Conservation (phyloP, 1,140 invertebrate species). For the Musca domestica region DNA sequence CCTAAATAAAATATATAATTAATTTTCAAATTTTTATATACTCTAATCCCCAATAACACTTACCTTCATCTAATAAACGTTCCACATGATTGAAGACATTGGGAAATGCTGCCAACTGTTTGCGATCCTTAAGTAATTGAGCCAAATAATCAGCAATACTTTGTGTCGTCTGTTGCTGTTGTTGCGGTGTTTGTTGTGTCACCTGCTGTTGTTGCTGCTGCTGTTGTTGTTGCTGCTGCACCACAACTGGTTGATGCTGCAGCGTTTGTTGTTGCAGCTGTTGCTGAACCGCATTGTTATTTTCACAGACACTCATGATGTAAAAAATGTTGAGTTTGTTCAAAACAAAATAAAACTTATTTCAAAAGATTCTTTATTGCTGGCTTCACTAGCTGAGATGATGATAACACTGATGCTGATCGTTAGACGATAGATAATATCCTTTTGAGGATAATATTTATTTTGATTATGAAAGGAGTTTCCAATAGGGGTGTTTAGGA, state of each 20-base stretch:
- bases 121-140: constrained; percentile 99
- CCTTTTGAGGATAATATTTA: too few species aligned
- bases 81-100: constrained; percentile 99
- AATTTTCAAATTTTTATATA: too few species aligned
- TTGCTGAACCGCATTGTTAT: constrained; percentile 56
- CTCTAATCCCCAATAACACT: too few species aligned
- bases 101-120: constrained; percentile 98
- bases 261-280: constrained; percentile 38
- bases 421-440: neutral
- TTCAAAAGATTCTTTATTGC: neutral
- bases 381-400: neutral
- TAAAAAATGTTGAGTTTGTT: constrained; percentile 25
- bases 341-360: neutral
- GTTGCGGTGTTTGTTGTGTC: constrained; percentile 52
- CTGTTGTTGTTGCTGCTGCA: neutral
- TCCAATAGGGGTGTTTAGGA: too few species aligned
- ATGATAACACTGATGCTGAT: too few species aligned
- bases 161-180: constrained; percentile 75
- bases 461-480: too few species aligned
- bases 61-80: constrained; percentile 98
- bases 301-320: constrained; percentile 68
- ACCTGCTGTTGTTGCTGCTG: constrained; percentile 43
- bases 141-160: constrained; percentile 99
- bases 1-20: too few species aligned
- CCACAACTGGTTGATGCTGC: constrained; percentile 33